Evolutionary conservation across 2,797 vertebrate species (phyloP).

Genomic region (Geotrypetes seraphini): DNA sequence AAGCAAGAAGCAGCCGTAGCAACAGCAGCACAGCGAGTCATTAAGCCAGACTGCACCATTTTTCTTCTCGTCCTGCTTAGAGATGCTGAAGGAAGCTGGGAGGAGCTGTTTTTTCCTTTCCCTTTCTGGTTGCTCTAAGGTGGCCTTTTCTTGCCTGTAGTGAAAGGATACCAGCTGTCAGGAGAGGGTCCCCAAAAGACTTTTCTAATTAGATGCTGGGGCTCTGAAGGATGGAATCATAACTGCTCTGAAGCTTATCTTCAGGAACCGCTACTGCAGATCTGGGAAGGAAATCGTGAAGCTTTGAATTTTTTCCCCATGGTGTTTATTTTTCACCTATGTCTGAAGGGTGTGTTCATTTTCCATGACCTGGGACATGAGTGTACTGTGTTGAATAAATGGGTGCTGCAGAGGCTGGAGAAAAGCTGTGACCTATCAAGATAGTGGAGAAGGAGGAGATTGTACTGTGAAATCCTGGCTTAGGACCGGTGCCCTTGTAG

Average conservation of each 20-base stretch:
- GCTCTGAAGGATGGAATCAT: constrained; percentile 31
- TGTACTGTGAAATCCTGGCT: constrained; percentile 32
- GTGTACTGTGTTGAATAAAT: constrained; percentile 6
- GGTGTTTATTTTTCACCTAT: not conserved
- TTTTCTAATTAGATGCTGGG: constrained; percentile 30
- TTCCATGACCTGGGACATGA: not conserved
- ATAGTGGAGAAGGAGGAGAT: constrained; percentile 37
- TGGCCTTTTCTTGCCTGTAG: constrained; percentile 53
- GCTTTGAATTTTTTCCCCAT: constrained; percentile 1
- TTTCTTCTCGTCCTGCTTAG: constrained; percentile 38
- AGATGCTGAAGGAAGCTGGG: constrained; percentile 40
- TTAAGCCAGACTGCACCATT: constrained; percentile 68
- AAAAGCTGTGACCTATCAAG: constrained; percentile 35
- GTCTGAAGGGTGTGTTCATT: constrained; percentile 1
- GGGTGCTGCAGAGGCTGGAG: constrained; percentile 44
- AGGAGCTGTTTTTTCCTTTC: constrained; percentile 22
- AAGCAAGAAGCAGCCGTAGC: constrained; percentile 26
- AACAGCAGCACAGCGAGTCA: constrained; percentile 42
- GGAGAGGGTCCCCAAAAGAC: constrained; percentile 44
- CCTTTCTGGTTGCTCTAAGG: constrained; percentile 22
- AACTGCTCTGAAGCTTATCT: constrained; percentile 39
- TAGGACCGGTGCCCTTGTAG: constrained; percentile 34
- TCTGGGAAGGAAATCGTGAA: constrained; percentile 25
- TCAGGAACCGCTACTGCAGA: constrained; percentile 19
- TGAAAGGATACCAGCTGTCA: constrained; percentile 43